A percentile compares a stretch with the other conserved stretches of the same genome.
Evolutionary conservation across 1,140 invertebrate genomes (phyloP).

Genomic region (Dendroctonus valens): DNA sequence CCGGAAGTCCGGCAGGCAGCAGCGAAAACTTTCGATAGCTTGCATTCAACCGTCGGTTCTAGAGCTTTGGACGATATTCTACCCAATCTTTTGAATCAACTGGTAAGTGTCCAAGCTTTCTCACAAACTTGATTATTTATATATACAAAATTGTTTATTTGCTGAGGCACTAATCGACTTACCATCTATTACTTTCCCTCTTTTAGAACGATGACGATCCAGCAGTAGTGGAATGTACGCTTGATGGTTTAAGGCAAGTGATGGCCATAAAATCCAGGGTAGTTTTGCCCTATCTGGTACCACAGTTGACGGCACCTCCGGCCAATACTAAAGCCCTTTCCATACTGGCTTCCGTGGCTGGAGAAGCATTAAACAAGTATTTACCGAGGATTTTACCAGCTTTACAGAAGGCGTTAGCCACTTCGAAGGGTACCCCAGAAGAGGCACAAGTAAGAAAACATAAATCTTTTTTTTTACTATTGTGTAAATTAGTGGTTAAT

Average conservation of each 20-base stretch:
- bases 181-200: slow-evolving; percentile 17
- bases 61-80: slow-evolving; percentile 97
- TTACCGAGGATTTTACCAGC: slow-evolving; percentile 89
- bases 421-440: slow-evolving; percentile 64
- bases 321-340: slow-evolving; percentile 93
- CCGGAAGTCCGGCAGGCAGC: slow-evolving; percentile 92
- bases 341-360: slow-evolving; percentile 88
- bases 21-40: slow-evolving; percentile 93
- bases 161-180: background rate
- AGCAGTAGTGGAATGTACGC: slow-evolving; percentile 75
- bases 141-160: background rate
- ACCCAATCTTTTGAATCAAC: slow-evolving; percentile 80
- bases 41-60: slow-evolving; percentile 91
- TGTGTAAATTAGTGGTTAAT: too few relatives aligned
- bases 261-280: slow-evolving; percentile 96
- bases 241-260: slow-evolving; percentile 93
- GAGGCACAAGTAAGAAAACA: slow-evolving; percentile 63
- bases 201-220: slow-evolving; percentile 70
- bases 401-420: slow-evolving; percentile 74
- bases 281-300: slow-evolving; percentile 93
- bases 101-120: slow-evolving; percentile 53
- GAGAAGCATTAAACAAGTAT: slow-evolving; percentile 89
- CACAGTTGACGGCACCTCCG: slow-evolving; percentile 83
- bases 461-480: too few relatives aligned
- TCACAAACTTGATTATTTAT: background rate